Evolutionary conservation across 2,888 invertebrate species (phyloP), one percentile per base, ranked within the genome.

Genomic region (Hybos culiciformis): DNA sequence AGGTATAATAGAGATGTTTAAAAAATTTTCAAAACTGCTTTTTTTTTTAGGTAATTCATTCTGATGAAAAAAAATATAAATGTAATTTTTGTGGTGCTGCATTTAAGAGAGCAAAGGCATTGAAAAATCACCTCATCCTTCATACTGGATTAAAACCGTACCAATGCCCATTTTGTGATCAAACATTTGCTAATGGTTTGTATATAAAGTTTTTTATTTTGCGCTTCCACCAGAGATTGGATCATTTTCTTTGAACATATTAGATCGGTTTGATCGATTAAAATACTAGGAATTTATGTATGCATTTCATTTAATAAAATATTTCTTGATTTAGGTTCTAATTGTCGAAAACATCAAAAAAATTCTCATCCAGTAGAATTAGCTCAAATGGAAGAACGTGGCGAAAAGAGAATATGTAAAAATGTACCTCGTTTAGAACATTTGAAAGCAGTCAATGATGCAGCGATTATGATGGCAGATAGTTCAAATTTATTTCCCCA

Each of bases 261-360:
- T n/a, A n/a, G n/a, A n/a, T n/a, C n/a, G n/a, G n/a, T n/a, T n/a
- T n/a, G n/a, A n/a, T n/a, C n/a, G n/a, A n/a, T n/a, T n/a, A n/a
- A n/a, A n/a, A n/a, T n/a, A n/a, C n/a, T n/a, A n/a, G n/a, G n/a
- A n/a, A n/a, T n/a, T n/a, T 67, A 67, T 32, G 56, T 56, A 12
- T 67, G 66, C 34, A 61, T 62, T 37, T 67, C 66, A 45, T 67
- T 66, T 45, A 59, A 57, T 8, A 59, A 58, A 43, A 58, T 61
- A 5, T 67, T 67, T 47, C n/a, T n/a, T n/a, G 58, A 66, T 1
- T 64, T 66, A 41, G 66, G 66, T n/a, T 61, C 66, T 12, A 67
- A 67, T 49, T 67, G 66, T 44, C 56, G 66, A 7, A 63, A 60
- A 46, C 66, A 67, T 45, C 66, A 66, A 38, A 65, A 63, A 19